These are phyloP conservation scores for Lucilia cuprina DNA, from an alignment of 1,140 invertebrate genomes.

Conservation along the genomic window DNA sequence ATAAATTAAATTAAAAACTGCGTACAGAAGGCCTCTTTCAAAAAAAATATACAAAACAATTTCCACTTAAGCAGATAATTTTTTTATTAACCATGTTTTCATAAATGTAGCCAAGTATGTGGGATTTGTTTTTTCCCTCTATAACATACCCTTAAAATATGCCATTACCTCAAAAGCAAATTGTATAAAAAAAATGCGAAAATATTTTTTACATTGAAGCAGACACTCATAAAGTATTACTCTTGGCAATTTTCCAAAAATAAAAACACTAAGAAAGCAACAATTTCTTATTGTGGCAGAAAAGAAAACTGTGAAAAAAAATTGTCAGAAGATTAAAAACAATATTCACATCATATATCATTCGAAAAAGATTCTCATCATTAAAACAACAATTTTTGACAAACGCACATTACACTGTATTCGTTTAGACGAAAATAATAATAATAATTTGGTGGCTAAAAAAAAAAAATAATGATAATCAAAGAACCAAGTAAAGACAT, in stretches of 20 bases:
- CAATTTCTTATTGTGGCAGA: not conserved
- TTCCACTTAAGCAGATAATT: not conserved
- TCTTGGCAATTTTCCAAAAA: not conserved
- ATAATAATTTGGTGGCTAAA: too few relatives aligned
- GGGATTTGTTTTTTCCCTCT: too few relatives aligned
- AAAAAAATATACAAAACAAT: not conserved
- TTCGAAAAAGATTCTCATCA: not conserved
- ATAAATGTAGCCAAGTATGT: too few relatives aligned
- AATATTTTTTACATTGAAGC: not conserved
- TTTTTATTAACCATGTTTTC: not conserved
- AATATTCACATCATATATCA: not conserved
- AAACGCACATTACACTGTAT: not conserved
- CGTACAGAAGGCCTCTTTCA: not conserved
- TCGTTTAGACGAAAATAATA: too few relatives aligned
- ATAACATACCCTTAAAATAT: not conserved
- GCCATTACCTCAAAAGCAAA: not conserved
- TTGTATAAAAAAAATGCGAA: not conserved
- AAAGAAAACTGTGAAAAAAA: not conserved
- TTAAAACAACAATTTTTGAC: conserved; percentile 5
- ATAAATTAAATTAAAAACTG: not conserved
- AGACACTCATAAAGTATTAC: not conserved
- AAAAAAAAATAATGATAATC: too few relatives aligned
- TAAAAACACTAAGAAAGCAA: not conserved
- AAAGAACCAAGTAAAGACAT: too few relatives aligned
- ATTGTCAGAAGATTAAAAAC: not conserved